phyloP scores from a whole-genome alignment of 2,888 invertebrate genomes.

The Dendrolimus pini region DNA sequence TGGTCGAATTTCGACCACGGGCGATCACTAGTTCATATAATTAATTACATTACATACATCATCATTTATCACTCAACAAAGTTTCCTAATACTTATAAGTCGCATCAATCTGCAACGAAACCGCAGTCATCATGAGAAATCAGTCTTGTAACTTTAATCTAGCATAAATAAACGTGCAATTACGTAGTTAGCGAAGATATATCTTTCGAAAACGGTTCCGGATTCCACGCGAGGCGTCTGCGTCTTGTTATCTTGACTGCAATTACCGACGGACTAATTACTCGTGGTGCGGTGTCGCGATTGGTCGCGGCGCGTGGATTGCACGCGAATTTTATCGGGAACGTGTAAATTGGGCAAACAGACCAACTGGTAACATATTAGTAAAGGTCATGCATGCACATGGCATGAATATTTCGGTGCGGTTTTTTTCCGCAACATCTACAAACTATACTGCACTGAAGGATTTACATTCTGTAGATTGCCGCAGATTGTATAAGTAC shows the following conservation, averaged over 20 bases:
- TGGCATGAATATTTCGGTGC: too few species aligned
- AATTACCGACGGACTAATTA: not conserved
- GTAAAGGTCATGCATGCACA: too few species aligned
- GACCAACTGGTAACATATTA: not conserved
- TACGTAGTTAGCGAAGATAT: slow-evolving; percentile 3
- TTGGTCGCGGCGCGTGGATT: not conserved
- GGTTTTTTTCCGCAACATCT: too few species aligned
- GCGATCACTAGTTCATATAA: too few species aligned
- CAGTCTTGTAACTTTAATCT: not conserved
- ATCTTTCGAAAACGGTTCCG: slow-evolving; percentile 1
- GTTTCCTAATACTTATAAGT: not conserved
- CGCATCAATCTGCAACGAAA: not conserved
- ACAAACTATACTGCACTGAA: too few species aligned
- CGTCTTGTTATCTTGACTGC: not conserved
- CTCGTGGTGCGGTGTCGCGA: not conserved
- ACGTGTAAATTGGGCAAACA: not conserved
- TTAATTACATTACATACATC: too few species aligned
- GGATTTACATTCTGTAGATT: too few species aligned
- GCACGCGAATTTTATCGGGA: not conserved
- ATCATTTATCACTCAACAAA: too few species aligned
- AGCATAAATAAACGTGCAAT: slow-evolving; percentile 1
- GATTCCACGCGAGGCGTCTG: slow-evolving; percentile 1
- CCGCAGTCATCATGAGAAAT: not conserved
- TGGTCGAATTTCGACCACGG: too few species aligned
- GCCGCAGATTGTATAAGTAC: too few species aligned